A percentile compares a stretch with the other conserved stretches of the same genome.
phyloP scores from a whole-genome alignment of 2,888 invertebrate genomes.

The Listrodromus nycthemerus region DNA sequence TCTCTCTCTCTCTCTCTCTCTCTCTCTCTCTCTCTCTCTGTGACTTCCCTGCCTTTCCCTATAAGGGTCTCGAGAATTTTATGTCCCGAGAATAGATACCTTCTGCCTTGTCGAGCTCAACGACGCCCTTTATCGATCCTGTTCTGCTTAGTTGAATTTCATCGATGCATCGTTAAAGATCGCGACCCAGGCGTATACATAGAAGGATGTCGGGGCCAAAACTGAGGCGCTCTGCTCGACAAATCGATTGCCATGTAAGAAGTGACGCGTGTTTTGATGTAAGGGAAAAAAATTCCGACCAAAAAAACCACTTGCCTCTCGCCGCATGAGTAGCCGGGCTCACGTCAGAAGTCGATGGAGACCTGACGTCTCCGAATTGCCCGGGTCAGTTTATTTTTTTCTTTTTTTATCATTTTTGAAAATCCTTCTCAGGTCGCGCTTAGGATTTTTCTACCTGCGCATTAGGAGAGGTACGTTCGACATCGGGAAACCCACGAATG shows the following conservation, averaged over 20 bases:
- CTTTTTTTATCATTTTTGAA: background rate
- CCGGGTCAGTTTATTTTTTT: slow-evolving; percentile 32
- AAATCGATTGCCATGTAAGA: slow-evolving; percentile 39
- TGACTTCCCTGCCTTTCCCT: slow-evolving; percentile 8
- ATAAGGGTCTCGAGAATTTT: background rate
- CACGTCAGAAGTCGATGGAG: slow-evolving; percentile 50
- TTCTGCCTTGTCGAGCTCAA: background rate
- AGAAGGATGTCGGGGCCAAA: background rate
- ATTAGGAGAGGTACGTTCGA: slow-evolving; percentile 1
- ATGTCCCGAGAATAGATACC: slow-evolving; percentile 12
- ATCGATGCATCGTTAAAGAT: slow-evolving; percentile 43
- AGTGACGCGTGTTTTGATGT: slow-evolving; percentile 30
- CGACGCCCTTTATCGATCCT: slow-evolving; percentile 41
- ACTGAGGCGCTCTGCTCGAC: slow-evolving; percentile 18
- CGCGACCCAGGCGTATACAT: background rate
- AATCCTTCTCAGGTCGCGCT: background rate
- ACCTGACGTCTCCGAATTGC: slow-evolving; percentile 51
- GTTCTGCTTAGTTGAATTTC: slow-evolving; percentile 42
- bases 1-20: background rate
- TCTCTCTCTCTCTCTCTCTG: background rate
- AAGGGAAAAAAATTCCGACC: background rate
- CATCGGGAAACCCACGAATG: slow-evolving; percentile 17
- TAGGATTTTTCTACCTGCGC: slow-evolving; percentile 55
- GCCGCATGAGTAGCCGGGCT: slow-evolving; percentile 40
- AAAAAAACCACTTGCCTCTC: slow-evolving; percentile 36